These are phyloP conservation scores for Acanthococcus lagerstroemiae DNA, from an alignment of 2,888 invertebrate species.

Conservation along the genomic window DNA sequence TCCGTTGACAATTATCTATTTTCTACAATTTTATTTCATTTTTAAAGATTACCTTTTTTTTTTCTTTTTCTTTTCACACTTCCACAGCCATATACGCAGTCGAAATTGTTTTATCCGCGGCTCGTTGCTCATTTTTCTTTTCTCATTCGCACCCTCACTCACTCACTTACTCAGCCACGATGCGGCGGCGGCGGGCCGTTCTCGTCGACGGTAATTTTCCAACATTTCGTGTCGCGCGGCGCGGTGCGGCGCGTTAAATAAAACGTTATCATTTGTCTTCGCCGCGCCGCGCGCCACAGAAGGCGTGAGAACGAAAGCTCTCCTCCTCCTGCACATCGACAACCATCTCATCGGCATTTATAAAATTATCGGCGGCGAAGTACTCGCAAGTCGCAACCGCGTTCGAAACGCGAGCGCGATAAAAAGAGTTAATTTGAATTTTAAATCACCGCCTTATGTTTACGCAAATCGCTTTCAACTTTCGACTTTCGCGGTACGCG, in stretches of 20 bases:
- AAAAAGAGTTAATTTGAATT: not conserved
- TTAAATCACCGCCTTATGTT: too few species aligned
- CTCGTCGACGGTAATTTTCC: not conserved
- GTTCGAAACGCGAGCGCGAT: not conserved
- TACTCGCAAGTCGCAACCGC: not conserved
- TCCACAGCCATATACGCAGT: too few species aligned
- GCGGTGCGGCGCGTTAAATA: conserved; percentile 1
- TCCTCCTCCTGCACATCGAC: not conserved
- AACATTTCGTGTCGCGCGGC: not conserved
- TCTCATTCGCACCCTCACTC: too few species aligned
- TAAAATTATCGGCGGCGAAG: too few species aligned
- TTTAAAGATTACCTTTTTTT: too few species aligned
- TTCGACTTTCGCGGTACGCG: too few species aligned
- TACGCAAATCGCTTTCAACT: too few species aligned
- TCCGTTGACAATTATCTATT: not conserved
- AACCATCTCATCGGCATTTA: too few species aligned
- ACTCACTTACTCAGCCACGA: too few species aligned
- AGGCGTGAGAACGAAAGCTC: not conserved
- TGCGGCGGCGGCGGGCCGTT: not conserved
- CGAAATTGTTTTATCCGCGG: not conserved
- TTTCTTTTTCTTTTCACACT: too few species aligned
- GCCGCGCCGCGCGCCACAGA: not conserved
- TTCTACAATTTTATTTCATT: not conserved
- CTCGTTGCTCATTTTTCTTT: not conserved
- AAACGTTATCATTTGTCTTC: conserved; percentile 11